A percentile compares a stretch with the other conserved stretches of the same genome.
These are phyloP conservation scores for Crematogaster levior DNA, from an alignment of 2,888 invertebrate species.

Conservation along the genomic window DNA sequence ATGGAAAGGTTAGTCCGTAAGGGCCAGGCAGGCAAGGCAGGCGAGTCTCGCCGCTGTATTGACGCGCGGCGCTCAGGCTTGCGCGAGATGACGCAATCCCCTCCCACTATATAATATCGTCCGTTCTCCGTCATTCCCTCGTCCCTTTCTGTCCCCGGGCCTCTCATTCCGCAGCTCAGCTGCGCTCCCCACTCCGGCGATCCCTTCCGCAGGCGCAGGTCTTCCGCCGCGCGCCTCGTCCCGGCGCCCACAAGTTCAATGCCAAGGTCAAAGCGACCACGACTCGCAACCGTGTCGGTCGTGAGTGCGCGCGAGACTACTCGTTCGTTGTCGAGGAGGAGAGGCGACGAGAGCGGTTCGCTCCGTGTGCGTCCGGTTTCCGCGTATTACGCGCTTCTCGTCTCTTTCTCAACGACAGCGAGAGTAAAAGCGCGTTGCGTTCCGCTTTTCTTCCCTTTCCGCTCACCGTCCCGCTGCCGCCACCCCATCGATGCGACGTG, in stretches of 20 bases:
- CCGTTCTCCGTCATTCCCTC: conserved; percentile 31
- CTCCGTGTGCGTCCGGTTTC: conserved; percentile 9
- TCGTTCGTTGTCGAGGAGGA: conserved; percentile 74
- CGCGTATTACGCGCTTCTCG: conserved; percentile 47
- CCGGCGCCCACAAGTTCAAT: conserved; percentile 83
- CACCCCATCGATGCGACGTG: neutral
- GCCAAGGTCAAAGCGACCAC: conserved; percentile 85
- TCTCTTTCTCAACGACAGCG: conserved; percentile 50
- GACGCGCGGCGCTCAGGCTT: conserved; percentile 82
- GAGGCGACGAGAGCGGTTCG: conserved; percentile 55
- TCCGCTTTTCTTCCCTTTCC: neutral
- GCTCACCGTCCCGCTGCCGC: neutral
- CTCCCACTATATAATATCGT: conserved; percentile 41
- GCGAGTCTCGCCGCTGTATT: conserved; percentile 78
- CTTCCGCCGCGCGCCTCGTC: conserved; percentile 57
- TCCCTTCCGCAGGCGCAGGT: conserved; percentile 50
- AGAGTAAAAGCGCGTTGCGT: conserved; percentile 18
- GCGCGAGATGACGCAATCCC: conserved; percentile 83
- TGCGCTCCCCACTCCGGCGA: conserved; percentile 58
- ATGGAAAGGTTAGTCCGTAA: conserved; percentile 78
- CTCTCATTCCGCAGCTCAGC: conserved; percentile 44
- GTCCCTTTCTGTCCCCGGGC: conserved; percentile 12
- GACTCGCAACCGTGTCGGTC: conserved; percentile 80
- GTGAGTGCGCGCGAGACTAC: conserved; percentile 77
- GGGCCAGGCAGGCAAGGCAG: conserved; percentile 76